Evolutionary conservation across 2,888 invertebrate species (phyloP), one percentile per base, ranked within the genome.

Genomic region (Pandemis cinnamomeana): DNA sequence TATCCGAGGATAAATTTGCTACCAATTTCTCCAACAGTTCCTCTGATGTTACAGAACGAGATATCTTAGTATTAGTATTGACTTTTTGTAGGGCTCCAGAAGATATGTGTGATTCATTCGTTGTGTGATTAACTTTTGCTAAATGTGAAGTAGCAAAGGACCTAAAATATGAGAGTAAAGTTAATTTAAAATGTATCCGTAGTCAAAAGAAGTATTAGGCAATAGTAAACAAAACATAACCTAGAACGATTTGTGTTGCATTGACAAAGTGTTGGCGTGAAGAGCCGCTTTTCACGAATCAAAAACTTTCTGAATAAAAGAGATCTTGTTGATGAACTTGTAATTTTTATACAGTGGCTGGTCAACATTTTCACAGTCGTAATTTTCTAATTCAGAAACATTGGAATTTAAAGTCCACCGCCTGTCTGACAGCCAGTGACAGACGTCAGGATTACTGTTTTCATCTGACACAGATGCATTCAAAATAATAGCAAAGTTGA

Each of bases 21-120:
- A 93, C 85, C 8, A 88, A 78, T 78, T 92, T 93, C 77, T 93
- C 94, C 11, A 94, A 81, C 13, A 92, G 77, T 55, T 92, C 91
- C 69, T 89, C 87, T n/a, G 68, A 27, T 7, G 48, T 27, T 11
- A 48, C 7, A 64, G 20, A 20, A 20, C 51, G 53, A 58, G 69
- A 51, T 41, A 51, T 51, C 27, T 66, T 60, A 51, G 53, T 51
- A 55, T 55, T 71, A 51, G 53, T 51, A 55, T 55, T 71, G 20
- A 53, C 62, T 46, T 74, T 74, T 11, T 67, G 61, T 5, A 15
- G 7, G 13, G 55, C 5, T 7, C 15, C 46, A 36, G 42, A 48
- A 0, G 61, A 71, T 6, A 36, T 20, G 5, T 70, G 7, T n/a
- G 27, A 15, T 20, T 69, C 58, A 27, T 63, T 68, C 7, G 58